These are phyloP conservation scores for Chionodraco myersi DNA, from an alignment of 2,113 vertebrate species.

Conservation along the genomic window DNA sequence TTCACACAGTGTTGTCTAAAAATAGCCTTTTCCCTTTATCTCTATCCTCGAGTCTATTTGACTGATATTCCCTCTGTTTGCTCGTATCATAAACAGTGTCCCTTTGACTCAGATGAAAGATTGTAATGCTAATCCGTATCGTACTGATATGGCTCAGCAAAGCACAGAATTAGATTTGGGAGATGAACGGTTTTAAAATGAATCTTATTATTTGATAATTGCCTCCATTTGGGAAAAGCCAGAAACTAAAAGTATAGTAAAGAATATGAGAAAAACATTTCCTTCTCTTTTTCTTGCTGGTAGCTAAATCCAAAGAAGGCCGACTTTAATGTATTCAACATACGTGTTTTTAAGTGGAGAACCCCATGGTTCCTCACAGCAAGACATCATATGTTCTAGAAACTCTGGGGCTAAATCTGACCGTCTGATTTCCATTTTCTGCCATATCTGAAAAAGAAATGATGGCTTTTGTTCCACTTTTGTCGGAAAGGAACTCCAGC, in stretches of 20 bases:
- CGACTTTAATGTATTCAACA: slow-evolving; percentile 6
- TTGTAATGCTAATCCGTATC: slow-evolving; percentile 17
- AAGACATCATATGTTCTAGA: not conserved
- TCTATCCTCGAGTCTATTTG: slow-evolving; percentile 17
- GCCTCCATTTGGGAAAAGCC: slow-evolving; percentile 26
- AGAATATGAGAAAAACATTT: not conserved
- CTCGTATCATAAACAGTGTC: slow-evolving; percentile 21
- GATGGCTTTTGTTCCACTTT: too few species aligned
- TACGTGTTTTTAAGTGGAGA: not conserved
- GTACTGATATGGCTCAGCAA: slow-evolving; percentile 29
- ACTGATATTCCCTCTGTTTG: slow-evolving; percentile 24
- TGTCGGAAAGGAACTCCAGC: too few species aligned
- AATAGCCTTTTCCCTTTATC: slow-evolving; percentile 23
- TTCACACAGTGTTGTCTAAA: not conserved
- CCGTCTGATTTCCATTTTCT: not conserved
- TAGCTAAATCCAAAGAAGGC: slow-evolving; percentile 32
- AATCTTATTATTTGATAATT: slow-evolving; percentile 58
- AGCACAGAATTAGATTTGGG: slow-evolving; percentile 47
- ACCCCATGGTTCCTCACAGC: not conserved
- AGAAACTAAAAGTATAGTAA: not conserved
- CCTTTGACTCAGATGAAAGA: slow-evolving; percentile 40
- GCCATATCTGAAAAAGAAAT: too few species aligned
- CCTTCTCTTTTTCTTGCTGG: slow-evolving; percentile 10
- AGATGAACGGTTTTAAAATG: slow-evolving; percentile 24
- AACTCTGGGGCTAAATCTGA: not conserved